Evolutionary conservation across 2,888 invertebrate genomes (phyloP), one percentile per base, ranked within the genome.

Genomic region (Cheiracanthium punctorium): DNA sequence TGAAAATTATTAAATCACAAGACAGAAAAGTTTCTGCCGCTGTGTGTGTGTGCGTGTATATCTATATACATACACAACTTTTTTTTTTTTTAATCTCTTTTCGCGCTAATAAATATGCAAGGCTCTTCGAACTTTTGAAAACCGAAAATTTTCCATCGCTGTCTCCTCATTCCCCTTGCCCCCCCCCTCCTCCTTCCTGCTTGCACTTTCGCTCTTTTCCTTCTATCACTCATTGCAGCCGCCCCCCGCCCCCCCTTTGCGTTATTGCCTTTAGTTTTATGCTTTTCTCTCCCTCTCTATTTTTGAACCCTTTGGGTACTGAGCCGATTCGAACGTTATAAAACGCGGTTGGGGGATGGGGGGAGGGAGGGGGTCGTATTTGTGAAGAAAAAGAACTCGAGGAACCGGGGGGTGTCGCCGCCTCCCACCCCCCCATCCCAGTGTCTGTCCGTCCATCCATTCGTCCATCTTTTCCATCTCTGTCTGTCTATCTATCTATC

Each of bases 301-400:
- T 85, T 85, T 85, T 85, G 74, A 79, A 79, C 84, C 84, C 84
- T 85, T 85, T 85, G 79, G 84, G 84, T 69, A 85, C 84, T 64
- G 76, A 65, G 58, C 74, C 81, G 67, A 48, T 24, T 33, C 32
- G 24, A 17, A 4, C 32, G 77, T 73, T 79, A 73, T 79, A 85
- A 84, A 85, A 77, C 67, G 77, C 77, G 72, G 67, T 65, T n/a
- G n/a, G n/a, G n/a, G n/a, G n/a, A n/a, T n/a, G n/a, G n/a, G n/a
- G n/a, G n/a, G n/a, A n/a, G n/a, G n/a, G n/a, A n/a, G n/a, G n/a
- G n/a, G 74, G 69, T 43, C 33, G 43, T 32, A 70, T 58, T 70
- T 28, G 65, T 12, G n/a, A 65, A 33, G 73, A 65, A 33, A 58
- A 14, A 14, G 43, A 24, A 64, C 37, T 24, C 4, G 20, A 33